These are phyloP conservation scores for Syrrhaptes paradoxus DNA, from an alignment of 2,113 vertebrate genomes.

Conservation along the genomic window DNA sequence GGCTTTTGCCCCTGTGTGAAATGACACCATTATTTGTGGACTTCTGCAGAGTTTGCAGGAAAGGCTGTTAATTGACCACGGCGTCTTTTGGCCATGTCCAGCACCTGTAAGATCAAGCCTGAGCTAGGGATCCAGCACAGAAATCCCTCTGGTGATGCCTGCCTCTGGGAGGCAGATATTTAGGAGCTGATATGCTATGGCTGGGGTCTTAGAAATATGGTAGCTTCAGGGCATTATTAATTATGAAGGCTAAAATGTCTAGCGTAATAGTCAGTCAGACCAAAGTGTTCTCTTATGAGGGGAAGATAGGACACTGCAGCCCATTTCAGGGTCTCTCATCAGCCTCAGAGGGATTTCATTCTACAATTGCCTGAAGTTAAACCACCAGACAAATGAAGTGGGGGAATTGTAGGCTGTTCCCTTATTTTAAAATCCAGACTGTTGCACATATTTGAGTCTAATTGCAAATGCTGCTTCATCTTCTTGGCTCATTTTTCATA, in stretches of 20 bases:
- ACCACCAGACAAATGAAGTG: background rate
- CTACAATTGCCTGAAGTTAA: background rate
- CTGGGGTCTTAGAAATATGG: background rate
- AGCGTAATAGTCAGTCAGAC: background rate
- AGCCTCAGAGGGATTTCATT: background rate
- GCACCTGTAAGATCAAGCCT: background rate
- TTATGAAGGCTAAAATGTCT: background rate
- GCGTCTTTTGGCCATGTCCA: rapidly evolving
- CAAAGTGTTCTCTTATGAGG: background rate
- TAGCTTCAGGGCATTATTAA: background rate
- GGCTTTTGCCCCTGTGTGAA: background rate
- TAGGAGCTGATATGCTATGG: background rate
- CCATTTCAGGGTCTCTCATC: background rate
- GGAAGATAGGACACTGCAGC: background rate
- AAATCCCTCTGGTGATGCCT: background rate
- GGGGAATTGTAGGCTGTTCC: background rate
- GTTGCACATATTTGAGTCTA: background rate
- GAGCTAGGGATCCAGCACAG: background rate
- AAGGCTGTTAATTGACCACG: background rate
- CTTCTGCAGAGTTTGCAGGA: background rate
- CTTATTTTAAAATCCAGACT: background rate
- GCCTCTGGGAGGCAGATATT: background rate
- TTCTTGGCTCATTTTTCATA: background rate
- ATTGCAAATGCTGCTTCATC: background rate
- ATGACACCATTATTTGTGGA: background rate